Evolutionary conservation across 92 coral and sea anemone genomes (phyloP).

Genomic region (Parazoanthus darwini): DNA sequence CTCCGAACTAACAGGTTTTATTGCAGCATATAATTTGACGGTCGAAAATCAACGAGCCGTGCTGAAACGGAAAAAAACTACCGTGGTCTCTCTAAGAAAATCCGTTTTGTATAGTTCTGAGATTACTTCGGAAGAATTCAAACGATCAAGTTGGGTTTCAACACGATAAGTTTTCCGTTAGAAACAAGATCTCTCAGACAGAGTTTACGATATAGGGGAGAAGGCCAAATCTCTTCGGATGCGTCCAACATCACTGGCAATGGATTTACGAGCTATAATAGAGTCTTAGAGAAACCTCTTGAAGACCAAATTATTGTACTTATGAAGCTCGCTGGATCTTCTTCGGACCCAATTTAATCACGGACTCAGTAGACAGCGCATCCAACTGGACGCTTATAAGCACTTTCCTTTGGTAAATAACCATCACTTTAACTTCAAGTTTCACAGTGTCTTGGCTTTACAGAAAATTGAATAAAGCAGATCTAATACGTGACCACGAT

Average conservation of each 20-base stretch:
- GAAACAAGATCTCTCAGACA: neutral
- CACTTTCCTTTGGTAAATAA: neutral
- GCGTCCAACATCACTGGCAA: slow-evolving; percentile 1
- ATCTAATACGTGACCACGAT: neutral
- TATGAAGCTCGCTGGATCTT: slow-evolving; percentile 9
- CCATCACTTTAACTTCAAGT: neutral
- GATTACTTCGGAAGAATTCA: neutral
- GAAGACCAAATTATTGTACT: slow-evolving; percentile 20
- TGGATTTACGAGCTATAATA: slow-evolving; percentile 14
- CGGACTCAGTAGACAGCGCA: no score
- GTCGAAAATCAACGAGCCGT: slow-evolving; percentile 7
- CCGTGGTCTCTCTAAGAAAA: neutral
- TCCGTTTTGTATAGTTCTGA: neutral
- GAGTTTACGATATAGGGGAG: neutral
- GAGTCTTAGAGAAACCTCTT: slow-evolving; percentile 6
- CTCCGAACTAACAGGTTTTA: neutral
- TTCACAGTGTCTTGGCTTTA: neutral
- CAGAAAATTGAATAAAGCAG: neutral
- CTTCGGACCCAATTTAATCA: neutral
- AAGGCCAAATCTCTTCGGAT: neutral
- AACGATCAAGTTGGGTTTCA: neutral
- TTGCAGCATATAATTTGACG: slow-evolving; percentile 1
- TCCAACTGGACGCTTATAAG: no score
- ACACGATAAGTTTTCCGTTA: neutral
- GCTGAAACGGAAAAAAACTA: slow-evolving; percentile 12